Evolutionary conservation across 2,797 vertebrate species (phyloP), one percentile per base, ranked within the genome.

Genomic region (Orestias chungarensis): DNA sequence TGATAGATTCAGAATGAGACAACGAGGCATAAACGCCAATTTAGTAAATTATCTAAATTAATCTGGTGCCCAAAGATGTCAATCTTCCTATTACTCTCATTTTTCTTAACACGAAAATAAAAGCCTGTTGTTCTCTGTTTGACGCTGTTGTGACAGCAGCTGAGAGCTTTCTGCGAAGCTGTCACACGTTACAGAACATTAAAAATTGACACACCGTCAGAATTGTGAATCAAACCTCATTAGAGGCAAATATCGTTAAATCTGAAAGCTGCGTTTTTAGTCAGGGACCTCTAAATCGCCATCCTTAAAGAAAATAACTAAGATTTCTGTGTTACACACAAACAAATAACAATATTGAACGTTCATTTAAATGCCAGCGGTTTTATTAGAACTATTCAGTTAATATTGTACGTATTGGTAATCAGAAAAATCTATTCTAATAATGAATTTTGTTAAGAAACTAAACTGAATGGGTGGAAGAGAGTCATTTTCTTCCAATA

Each of bases 41-140:
- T 44, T 44, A 17, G 43, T 17, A 2, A 61, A 33, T 61, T 33
- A 12, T 18, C 18, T 20, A 38, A 38, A 33, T 38, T 61, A 61
- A 61, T 38, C 33, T 25, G 57, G 54, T 33, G 54, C 29, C 54
- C 54, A 57, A 29, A 57, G 54, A 57, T 31, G 18, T 29, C 29
- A 29, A 15, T 57, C 15, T 33, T 18, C 29, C 54, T 33, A 33
- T 57, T 57, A 57, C 33, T 17, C 33, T 57, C 20, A 33, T 33
- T 29, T 31, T 57, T 57, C 54, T 33, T 57, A 17, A 31, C 54
- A 57, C 29, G 38, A 61, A 61, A 38, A 61, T 38, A 61, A 61
- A 35, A 38, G 8, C 6, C 1, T 61, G 31, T 23, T 61, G 57
- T 61, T 61, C 33, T n/a, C 3, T 20, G 54, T 57, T 57, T 57